Evolutionary conservation across 2,888 invertebrate species (phyloP), one percentile per base, ranked within the genome.

Genomic region (Cerastis leucographa): DNA sequence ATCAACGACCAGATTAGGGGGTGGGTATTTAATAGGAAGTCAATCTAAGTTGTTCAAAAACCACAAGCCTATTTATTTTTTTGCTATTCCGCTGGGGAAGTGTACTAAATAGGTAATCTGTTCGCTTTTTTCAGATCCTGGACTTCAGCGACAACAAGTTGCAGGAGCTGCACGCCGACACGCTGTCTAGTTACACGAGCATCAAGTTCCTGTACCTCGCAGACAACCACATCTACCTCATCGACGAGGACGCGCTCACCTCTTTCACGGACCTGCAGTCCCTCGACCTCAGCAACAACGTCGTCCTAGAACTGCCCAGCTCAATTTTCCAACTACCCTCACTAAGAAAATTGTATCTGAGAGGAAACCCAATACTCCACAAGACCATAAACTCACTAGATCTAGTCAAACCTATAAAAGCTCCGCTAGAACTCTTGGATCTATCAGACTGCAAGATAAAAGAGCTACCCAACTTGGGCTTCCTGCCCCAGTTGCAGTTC

Each of bases 281-380:
- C 1, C 89, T 97, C 73, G 97, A 97, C 85, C 94, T 97, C 12
- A 96, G 97, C 2, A 95, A 94, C 76, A 97, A 97, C 89, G 97
- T 97, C 0, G 94, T 97, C 68, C 88, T 94, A 65, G 91, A 94
- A 49, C 91, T 97, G 1, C 97, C 97, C 0, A 93, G 93, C 61
- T 93, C 93, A 5, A 91, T 97, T 22, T 96, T 98, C 67, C 96
- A 97, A 76, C 88, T 98, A 83, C 97, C 97, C 0, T 95, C 97
- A 0, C 90, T 98, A 77, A 95, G 97, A 72, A 97, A 97, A 90
- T 92, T 98, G 42, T 97, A 97, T 88, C 94, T 98, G 3, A 96
- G 93, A 46, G 94, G 97, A 12, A 97, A 97, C 89, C 94, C 94
- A 1, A 89, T 97, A 66, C 88, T 93, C 14, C 96, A 97, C 75